Percentiles rank a stretch among this genome's conserved stretches.
phyloP scores from a whole-genome alignment of 2,113 vertebrate genomes.

The Morone chrysops region DNA sequence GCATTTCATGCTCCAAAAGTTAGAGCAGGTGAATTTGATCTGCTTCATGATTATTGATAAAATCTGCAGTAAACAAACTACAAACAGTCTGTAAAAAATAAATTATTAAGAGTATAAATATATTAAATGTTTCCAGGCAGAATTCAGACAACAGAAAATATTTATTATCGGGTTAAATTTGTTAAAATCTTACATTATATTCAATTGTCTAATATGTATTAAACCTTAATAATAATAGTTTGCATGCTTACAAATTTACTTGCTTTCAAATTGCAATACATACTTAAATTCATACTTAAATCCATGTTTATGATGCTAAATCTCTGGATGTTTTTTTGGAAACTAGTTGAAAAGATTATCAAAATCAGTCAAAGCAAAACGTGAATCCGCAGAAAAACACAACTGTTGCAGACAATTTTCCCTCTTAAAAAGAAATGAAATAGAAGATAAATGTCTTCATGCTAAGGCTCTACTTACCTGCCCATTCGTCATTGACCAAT shows the following conservation, averaged over 20 bases:
- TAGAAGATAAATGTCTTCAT: background rate
- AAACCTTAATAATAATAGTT: background rate
- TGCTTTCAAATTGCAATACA: background rate
- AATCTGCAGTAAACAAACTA: constrained; percentile 15
- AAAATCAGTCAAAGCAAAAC: background rate
- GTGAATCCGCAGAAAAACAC: constrained; percentile 4
- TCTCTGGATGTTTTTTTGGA: background rate
- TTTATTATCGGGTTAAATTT: background rate
- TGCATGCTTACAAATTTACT: background rate
- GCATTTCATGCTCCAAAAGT: constrained; percentile 65
- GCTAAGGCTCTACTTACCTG: constrained; percentile 62
- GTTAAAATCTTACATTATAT: background rate
- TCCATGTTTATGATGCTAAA: background rate
- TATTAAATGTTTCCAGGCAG: constrained; percentile 8
- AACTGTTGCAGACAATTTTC: background rate
- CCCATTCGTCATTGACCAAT: constrained; percentile 73
- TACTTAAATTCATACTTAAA: background rate
- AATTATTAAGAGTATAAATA: background rate
- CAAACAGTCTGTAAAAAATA: background rate
- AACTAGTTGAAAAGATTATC: background rate
- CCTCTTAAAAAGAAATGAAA: background rate
- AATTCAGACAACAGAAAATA: background rate
- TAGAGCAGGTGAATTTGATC: constrained; percentile 55
- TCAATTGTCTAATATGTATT: background rate
- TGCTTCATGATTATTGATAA: constrained; percentile 26